A percentile compares a stretch with the other conserved stretches of the same genome.
These are phyloP conservation scores for Stegodyphus dumicola DNA, from an alignment of 1,140 invertebrate species.

Conservation along the genomic window DNA sequence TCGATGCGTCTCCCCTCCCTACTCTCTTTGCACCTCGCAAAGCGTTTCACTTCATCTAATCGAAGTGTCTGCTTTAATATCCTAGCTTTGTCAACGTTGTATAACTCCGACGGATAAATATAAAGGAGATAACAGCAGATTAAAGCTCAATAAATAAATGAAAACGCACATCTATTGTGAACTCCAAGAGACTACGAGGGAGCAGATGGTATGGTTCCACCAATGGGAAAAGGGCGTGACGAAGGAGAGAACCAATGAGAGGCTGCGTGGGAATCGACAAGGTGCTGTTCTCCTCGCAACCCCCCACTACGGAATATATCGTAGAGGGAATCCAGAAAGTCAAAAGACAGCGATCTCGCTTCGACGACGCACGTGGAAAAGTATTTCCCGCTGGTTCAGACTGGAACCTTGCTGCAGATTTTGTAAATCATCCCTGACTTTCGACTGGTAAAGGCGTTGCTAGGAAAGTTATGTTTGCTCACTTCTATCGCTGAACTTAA, in stretches of 20 bases:
- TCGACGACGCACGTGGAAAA: constrained; percentile 22
- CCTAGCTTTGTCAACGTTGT: background rate
- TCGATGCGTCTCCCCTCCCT: constrained; percentile 5
- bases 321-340: constrained; percentile 41
- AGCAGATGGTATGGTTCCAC: constrained; percentile 51
- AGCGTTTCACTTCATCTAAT: background rate
- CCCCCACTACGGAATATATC: constrained; percentile 26
- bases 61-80: background rate
- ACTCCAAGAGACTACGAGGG: constrained; percentile 1
- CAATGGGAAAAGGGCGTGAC: constrained; percentile 45
- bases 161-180: constrained; percentile 25
- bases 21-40: background rate
- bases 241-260: constrained; percentile 27
- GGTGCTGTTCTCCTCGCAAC: constrained; percentile 12
- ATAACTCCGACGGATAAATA: constrained; percentile 17
- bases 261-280: constrained; percentile 25
- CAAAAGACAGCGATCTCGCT: constrained; percentile 38
- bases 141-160: constrained; percentile 25
- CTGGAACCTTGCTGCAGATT: too few relatives aligned
- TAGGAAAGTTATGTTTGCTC: too few relatives aligned
- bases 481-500: too few relatives aligned
- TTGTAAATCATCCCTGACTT: too few relatives aligned
- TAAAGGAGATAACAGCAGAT: constrained; percentile 56
- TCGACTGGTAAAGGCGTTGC: too few relatives aligned
- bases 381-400: background rate